Base-by-base conservation (phyloP, 2,888 invertebrate species). In the Lasioglossum malachurum region DNA sequence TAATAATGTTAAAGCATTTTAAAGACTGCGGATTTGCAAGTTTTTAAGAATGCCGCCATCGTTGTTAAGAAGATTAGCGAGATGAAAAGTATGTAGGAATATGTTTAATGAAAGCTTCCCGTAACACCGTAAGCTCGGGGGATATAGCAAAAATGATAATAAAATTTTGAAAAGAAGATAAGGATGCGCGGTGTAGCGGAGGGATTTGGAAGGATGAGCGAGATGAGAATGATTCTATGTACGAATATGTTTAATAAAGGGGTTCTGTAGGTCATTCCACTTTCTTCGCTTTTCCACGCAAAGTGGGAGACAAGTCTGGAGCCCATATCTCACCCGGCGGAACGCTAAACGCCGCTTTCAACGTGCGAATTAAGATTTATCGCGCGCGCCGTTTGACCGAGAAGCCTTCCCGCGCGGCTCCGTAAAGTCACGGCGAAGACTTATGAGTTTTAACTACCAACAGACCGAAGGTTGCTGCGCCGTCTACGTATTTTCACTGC, bases 291-390 rank as follows among this genome's bases (percentile, higher is more conserved):
- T 71, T 41, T 60, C 53, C 31, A 38, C 78, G 86, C 73, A 83
- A 83, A 73, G 38, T 80, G 74, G 78, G 83, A 86, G 84, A 86
- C 84, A 80, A 74, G 80, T 75, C 75, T 41, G 16, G 53, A 79
- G 57, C 80, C 89, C 92, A 90, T 92, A 93, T 92, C 92, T 93
- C 92, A 91, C 83, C 75, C 79, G 72, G 86, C 78, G 89, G 90
- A 92, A 92, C 91, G 92, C 90, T 93, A 92, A 93, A 92, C 89
- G 93, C 82, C 87, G 92, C 92, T 93, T 92, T 93, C 92, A 92
- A 89, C 90, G 91, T 88, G 91, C 90, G 93, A 93, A 93, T 93
- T 92, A 92, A 93, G 93, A 93, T 93, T 93, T 93, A 93, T 93
- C 91, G 90, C 88, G 88, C 81, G 82, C 88, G 79, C 84, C 89